Evolutionary conservation across 2,113 vertebrate species (phyloP).

Genomic region (Salvelinus namaycush): DNA sequence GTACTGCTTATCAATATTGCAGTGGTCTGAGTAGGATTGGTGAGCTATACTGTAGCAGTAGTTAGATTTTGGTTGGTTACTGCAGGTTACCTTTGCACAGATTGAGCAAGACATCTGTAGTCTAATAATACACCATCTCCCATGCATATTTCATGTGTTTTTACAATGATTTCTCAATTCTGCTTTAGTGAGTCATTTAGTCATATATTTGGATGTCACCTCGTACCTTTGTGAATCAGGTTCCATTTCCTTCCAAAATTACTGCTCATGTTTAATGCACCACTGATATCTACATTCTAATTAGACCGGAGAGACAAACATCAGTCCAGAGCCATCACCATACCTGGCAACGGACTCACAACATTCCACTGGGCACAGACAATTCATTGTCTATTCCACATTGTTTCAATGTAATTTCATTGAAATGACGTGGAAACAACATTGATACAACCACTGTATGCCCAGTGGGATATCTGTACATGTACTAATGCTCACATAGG

Average conservation of each 20-base stretch:
- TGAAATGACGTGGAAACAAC: no score
- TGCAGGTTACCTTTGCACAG: constrained; percentile 60
- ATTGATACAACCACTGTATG: no score
- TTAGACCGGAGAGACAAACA: constrained; percentile 54
- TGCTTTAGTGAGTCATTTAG: constrained; percentile 66
- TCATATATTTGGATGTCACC: constrained; percentile 66
- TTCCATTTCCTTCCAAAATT: constrained; percentile 73
- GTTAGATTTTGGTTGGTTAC: constrained; percentile 41
- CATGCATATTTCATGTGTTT: constrained; percentile 77
- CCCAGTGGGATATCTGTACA: no score
- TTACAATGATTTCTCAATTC: constrained; percentile 68
- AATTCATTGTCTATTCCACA: no score
- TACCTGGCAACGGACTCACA: constrained; percentile 38
- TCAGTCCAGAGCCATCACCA: constrained; percentile 51
- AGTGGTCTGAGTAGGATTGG: no score
- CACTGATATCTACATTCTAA: constrained; percentile 67
- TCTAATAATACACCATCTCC: constrained; percentile 64
- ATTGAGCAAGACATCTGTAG: constrained; percentile 65
- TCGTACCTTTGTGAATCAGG: constrained; percentile 65
- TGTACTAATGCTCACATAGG: no score
- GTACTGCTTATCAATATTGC: no score
- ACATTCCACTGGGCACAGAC: no score
- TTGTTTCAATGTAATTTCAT: no score
- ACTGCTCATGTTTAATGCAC: constrained; percentile 73
- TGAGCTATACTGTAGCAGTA: not conserved